Conservation (phyloP, 2,797 vertebrate species). For the Silurus lanzhouensis region DNA sequence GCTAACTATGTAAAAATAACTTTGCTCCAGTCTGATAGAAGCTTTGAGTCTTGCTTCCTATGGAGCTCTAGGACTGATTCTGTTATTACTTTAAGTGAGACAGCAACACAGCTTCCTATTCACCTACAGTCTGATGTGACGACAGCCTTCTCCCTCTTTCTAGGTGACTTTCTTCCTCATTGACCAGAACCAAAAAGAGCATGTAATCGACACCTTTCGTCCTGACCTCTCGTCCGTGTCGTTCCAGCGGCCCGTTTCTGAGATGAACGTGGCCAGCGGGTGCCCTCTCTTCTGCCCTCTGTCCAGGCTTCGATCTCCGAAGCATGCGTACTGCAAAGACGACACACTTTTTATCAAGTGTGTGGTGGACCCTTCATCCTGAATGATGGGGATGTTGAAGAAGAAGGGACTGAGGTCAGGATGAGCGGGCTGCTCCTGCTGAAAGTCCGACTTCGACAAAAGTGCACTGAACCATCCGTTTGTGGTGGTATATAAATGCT, state of each 20-base stretch:
- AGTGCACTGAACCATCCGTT: background rate
- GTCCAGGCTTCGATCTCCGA: slow-evolving; percentile 71
- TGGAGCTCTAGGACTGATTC: background rate
- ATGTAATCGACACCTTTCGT: slow-evolving; percentile 78
- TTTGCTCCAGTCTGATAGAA: background rate
- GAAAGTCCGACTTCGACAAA: background rate
- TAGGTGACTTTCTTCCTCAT: slow-evolving; percentile 86
- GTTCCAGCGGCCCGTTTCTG: slow-evolving; percentile 77
- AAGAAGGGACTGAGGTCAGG: background rate
- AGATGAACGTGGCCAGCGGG: slow-evolving; percentile 85
- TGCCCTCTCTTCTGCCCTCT: slow-evolving; percentile 81
- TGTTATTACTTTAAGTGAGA: background rate
- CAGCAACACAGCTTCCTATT: background rate
- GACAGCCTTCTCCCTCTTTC: background rate
- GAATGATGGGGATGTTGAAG: slow-evolving; percentile 11
- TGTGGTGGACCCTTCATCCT: slow-evolving; percentile 73
- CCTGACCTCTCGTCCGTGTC: slow-evolving; percentile 77
- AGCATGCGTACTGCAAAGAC: slow-evolving; percentile 76
- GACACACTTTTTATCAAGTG: slow-evolving; percentile 83
- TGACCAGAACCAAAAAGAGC: slow-evolving; percentile 82
- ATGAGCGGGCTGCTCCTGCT: background rate
- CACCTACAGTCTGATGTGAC: background rate
- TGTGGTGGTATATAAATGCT: background rate
- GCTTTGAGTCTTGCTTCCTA: background rate
- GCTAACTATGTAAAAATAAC: too few species aligned